A percentile compares a stretch with the other conserved stretches of the same genome.
Conservation (phyloP, 2,797 vertebrate species). For the Lutjanus campechanus region DNA sequence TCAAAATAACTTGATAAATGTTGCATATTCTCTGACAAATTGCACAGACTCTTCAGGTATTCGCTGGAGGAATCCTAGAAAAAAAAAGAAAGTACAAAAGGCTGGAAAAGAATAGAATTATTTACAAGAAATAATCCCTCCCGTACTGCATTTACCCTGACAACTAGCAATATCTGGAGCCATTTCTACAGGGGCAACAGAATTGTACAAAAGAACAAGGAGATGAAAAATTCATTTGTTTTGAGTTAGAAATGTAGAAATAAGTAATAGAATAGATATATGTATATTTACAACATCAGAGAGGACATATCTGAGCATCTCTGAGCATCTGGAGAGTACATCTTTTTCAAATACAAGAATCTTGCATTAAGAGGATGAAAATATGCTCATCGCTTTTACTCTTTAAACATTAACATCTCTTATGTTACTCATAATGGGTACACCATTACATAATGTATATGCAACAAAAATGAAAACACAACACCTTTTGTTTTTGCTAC, state of each 20-base stretch:
- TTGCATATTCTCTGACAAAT: conserved; percentile 70
- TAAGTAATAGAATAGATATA: conserved; percentile 55
- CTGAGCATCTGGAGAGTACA: conserved; percentile 4
- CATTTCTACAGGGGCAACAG: conserved; percentile 43
- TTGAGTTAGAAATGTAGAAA: conserved; percentile 66
- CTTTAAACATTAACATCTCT: conserved; percentile 15
- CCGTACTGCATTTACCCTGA: conserved; percentile 64
- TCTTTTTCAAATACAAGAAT: conserved; percentile 29
- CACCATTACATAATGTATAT: conserved; percentile 35
- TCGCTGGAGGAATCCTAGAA: conserved; percentile 60
- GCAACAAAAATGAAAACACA: too few species aligned
- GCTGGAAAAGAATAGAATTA: conserved; percentile 67
- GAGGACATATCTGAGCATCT: background rate
- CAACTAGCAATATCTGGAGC: conserved; percentile 50
- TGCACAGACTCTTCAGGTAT: conserved; percentile 67
- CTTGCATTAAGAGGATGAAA: conserved; percentile 21
- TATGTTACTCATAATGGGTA: conserved; percentile 9
- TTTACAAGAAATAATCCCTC: conserved; percentile 60
- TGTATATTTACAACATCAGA: conserved; percentile 61
- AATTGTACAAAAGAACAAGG: conserved; percentile 52
- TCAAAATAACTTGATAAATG: conserved; percentile 71
- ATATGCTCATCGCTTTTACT: conserved; percentile 6
- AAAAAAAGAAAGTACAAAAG: conserved; percentile 72
- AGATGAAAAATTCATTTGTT: conserved; percentile 37
- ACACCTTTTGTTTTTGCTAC: too few species aligned